Evolutionary conservation across 2,797 vertebrate genomes (phyloP), one percentile per base, ranked within the genome.

Genomic region (Pipistrellus nathusii): DNA sequence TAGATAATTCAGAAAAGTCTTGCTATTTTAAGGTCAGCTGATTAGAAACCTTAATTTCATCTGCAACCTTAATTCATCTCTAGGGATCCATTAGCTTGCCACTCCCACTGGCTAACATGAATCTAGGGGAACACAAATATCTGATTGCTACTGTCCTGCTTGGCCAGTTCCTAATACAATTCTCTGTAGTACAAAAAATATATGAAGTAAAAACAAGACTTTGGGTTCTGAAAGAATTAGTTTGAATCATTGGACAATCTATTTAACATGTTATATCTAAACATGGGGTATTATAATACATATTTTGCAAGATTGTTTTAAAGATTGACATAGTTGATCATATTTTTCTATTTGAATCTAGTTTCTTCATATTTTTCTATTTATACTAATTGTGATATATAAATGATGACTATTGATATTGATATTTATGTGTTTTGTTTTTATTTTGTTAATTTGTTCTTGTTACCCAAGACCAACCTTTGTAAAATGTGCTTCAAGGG

Each of bases 251-350:
- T 85, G 17, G 17, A 30, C 17, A 64, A 83, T 10, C 69, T 44
- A 35, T 2, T 89, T 82, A 75, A 46, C 21, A 80, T 75, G 66
- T 86, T 84, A 66, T 59, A 76, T 57, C 38, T 86, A 20, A 71
- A 94, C 75, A 96, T 48, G 21, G 15, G 15, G 5, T 41, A 71
- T 76, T 71, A 88, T 6, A 78, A 38, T 69, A 71, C 9, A 53
- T 46, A 82, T 23, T 1, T 77, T 41, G 0, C 6, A 83, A 30
- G 10, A 2, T 44, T 81, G 8, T 55, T 38, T 14, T 27, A 25
- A 77, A 23, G 23, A 73, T 64, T 95, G 89, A 88, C 81, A 68
- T 80, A 27, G 48, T 51, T 82, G 48, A 66, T 27, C 90, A 88
- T 41, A 41, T 41, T 41, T 41, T 41, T 41, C 38, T 41, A 41